Base-by-base conservation (phyloP, 2,888 invertebrate species). In the Diarsia mendica region DNA sequence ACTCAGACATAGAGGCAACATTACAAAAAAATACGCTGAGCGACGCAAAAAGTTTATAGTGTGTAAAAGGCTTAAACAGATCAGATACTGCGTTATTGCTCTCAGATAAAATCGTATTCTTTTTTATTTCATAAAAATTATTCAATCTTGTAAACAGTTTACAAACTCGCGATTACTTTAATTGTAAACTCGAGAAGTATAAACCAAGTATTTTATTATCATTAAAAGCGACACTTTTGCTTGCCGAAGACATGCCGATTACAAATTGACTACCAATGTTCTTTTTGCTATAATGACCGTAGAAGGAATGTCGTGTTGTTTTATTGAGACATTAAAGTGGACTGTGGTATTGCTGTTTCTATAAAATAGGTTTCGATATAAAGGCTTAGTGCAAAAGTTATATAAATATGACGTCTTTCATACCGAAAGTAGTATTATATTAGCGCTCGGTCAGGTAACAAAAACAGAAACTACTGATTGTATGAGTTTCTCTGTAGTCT, bases 201-300 rank as follows among this genome's bases (percentile, higher is more conserved):
- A 94, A 95, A 94, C 86, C 87, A 83, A 83, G 88, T 76, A 87
- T 91, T 95, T 95, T 95, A 95, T 94, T 93, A 93, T 93, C 92
- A 94, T 94, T 92, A 89, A 91, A 88, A 85, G 87, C 89, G 93
- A 95, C 94, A 93, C 92, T 90, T 91, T 90, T 91, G 90, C 89
- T 90, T 85, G 79, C 82, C 79, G 80, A 85, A 82, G 89, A 91
- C 88, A 90, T 88, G 88, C 79, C 88, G 90, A 92, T 91, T 91
- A 90, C 90, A 89, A 90, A 91, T 91, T 90, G 89, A 90, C 84
- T 87, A 74, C 82, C 84, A 81, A 87, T 85, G 83, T 85, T 77
- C 81, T 76, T 79, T 86, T 88, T 84, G 82, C 68, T 69, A 67
- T 70, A 78, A 67, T 80, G 70, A 75, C 46, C 73, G 61, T 75